Base-by-base conservation (phyloP, 1,140 invertebrate species). In the Pinna nobilis region DNA sequence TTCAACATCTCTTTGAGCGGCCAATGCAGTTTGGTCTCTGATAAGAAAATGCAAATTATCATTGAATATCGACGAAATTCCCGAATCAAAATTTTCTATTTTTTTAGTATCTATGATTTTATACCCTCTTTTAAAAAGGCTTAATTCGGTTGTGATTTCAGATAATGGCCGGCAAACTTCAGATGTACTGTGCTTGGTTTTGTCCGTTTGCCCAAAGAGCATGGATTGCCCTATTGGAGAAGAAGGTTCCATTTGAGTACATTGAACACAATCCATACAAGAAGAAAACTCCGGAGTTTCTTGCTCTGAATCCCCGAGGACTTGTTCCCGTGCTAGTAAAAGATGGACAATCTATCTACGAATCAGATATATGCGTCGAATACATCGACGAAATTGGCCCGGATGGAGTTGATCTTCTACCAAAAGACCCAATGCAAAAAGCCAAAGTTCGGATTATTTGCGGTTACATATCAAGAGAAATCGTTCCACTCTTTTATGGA, bases 191-290 rank as follows among this genome's bases (percentile, higher is more conserved):
- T 74, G 74, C 82, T 13, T 85, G 83, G 83, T 82, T 81, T 66
- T 85, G 80, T 67, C 83, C 83, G 1, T 85, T 85, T 77, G 82
- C 74, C 0, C 81, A 82, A 53, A 68, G 83, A 20, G 77, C 77
- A 2, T 85, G 83, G 83, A 80, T 83, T 33, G 74, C 78, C 37
- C 55, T 85, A 18, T 37, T 77, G 18, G 78, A 83, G 55, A 85
- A 83, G 67, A 63, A 67, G 7, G 53, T 83, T 9, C 41, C 69
- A 11, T 85, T 80, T 67, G 76, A 83, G 18, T 83, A 83, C 60
- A 37, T 77, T 6, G 83, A 85, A 47, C 74, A 70, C 28, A 77
- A 85, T 51, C 80, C 83, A 7, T 85, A 83, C 53, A 73, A 80
- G n/a, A 47, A 47, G 11, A 85, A 85, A 60, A 76, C 78, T 0